These are phyloP conservation scores for Tinea pellionella DNA, from an alignment of 2,888 invertebrate species.

Conservation along the genomic window DNA sequence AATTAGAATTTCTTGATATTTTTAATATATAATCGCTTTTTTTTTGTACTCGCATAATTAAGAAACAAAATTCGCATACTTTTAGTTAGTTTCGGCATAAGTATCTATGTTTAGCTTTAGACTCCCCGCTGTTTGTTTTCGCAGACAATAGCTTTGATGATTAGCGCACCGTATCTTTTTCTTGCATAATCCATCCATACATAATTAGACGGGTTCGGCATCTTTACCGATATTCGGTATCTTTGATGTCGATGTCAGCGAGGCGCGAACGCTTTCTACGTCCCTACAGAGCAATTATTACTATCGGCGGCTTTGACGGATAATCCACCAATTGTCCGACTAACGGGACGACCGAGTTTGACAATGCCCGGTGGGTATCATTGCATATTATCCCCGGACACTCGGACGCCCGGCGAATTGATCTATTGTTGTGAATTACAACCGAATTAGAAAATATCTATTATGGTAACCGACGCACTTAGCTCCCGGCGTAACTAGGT, in stretches of 20 bases:
- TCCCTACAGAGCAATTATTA: constrained; percentile 27
- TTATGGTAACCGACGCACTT: constrained; percentile 37
- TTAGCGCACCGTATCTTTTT: constrained; percentile 39
- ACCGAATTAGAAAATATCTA: constrained; percentile 57
- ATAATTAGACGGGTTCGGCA: constrained; percentile 46
- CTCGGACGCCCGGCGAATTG: constrained; percentile 38
- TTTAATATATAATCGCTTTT: not conserved
- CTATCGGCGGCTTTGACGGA: constrained; percentile 54
- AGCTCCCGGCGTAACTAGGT: constrained; percentile 61
- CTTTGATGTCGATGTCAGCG: constrained; percentile 50
- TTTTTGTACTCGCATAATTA: not conserved
- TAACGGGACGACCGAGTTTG: constrained; percentile 43
- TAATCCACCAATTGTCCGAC: constrained; percentile 52
- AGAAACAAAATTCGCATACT: not conserved
- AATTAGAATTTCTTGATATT: not conserved
- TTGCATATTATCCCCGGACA: constrained; percentile 55
- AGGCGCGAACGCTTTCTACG: constrained; percentile 59
- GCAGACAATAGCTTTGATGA: constrained; percentile 35
- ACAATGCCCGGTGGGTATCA: constrained; percentile 54
- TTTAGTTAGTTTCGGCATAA: not conserved
- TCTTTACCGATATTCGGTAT: constrained; percentile 36
- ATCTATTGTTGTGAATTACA: constrained; percentile 57
- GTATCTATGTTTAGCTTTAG: not conserved
- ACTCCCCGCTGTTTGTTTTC: constrained; percentile 58
- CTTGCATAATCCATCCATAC: constrained; percentile 50